Base-by-base conservation (phyloP, 2,888 invertebrate genomes). In the Acrobeloides nanus region DNA sequence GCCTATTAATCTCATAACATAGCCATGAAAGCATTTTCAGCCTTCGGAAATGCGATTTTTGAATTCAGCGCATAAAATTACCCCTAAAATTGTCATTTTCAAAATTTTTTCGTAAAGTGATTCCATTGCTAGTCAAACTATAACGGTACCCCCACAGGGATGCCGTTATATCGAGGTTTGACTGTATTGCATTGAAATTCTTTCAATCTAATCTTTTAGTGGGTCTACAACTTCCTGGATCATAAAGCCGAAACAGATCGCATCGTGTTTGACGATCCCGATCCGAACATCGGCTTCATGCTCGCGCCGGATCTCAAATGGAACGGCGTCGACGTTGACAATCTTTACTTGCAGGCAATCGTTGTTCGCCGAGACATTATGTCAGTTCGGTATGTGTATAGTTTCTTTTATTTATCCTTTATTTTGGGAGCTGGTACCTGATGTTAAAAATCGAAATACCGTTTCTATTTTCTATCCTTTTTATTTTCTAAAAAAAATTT, bases 191-290 rank as follows among this genome's bases (percentile, higher is more conserved):
- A 42, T 12, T 32, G 21, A 32, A n/a, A 15, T 23, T 3, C 10
- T 6, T 12, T 46, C 10, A 40, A 35, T 7, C 20, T 6, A 46
- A 18, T 23, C 4, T 17, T 54, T 46, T 33, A 48, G 87, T 97
- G 97, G 97, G 86, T 95, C 0, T 86, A 87, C 75, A 99, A 99
- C 75, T 89, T 97, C 54, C 75, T 97, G 43, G 86, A 89, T 46
- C 88, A 89, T 68, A 87, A 86, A 74, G 83, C 84, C 38, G 97
- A 97, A 78, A 78, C 80, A 2, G 92, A 95, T 21, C 81, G 88
- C 55, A 84, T 97, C 38, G 80, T 90, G 5, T 85, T 82, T 74
- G 86, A 87, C 74, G 86, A 89, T 75, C 65, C 80, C 4, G 83
- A 87, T 73, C 82, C 84, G 1, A 81, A 81, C 35, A 82, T 77